These are phyloP conservation scores for Cyanoramphus novaezelandiae DNA, from an alignment of 2,113 vertebrate species.

Conservation along the genomic window DNA sequence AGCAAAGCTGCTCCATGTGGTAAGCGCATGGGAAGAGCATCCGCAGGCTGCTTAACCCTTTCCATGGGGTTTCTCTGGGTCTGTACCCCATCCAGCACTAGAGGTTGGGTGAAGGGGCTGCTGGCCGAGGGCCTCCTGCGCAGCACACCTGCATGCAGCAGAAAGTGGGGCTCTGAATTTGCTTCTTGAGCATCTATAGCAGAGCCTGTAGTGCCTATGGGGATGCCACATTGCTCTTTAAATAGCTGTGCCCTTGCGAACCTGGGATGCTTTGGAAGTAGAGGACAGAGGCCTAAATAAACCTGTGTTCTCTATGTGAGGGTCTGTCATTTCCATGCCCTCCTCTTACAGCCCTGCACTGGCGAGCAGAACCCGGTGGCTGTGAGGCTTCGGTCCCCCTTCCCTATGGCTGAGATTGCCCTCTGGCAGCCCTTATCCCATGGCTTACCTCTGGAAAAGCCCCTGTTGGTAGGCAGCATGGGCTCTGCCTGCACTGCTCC, in stretches of 20 bases:
- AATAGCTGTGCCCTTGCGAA: neutral
- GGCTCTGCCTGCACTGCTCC: neutral
- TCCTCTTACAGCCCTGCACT: neutral
- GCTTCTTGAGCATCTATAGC: neutral
- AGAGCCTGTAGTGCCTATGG: rapidly evolving
- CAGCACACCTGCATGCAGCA: neutral
- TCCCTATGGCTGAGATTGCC: rapidly evolving
- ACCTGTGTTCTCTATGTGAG: neutral
- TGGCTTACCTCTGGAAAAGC: neutral
- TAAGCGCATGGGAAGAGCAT: neutral
- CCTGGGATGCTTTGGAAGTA: neutral
- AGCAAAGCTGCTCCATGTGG: neutral
- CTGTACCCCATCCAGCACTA: neutral
- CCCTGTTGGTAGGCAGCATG: rapidly evolving
- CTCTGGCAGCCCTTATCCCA: neutral
- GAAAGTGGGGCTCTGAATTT: neutral
- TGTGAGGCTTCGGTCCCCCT: neutral
- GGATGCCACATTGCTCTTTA: neutral
- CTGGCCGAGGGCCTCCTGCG: neutral
- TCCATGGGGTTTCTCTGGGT: neutral
- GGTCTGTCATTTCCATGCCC: neutral
- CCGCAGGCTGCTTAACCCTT: conserved; percentile 7
- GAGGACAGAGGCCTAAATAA: neutral
- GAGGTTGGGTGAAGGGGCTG: neutral
- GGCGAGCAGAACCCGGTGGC: rapidly evolving